phyloP scores from a whole-genome alignment of 2,797 vertebrate species.

The Sparidentex hasta region DNA sequence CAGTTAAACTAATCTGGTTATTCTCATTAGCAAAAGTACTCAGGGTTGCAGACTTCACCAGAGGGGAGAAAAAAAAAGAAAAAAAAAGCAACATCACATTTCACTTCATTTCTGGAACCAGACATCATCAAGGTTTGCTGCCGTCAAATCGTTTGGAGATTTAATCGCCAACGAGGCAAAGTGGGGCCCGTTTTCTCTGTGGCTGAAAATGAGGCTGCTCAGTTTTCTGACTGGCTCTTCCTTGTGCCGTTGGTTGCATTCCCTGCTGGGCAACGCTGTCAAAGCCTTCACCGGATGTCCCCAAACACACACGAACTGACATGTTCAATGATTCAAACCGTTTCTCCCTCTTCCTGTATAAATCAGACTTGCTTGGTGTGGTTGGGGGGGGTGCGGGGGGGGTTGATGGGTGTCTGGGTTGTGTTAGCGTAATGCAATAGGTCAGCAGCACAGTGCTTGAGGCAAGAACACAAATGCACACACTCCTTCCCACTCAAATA shows the following conservation, averaged over 20 bases:
- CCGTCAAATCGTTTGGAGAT: background rate
- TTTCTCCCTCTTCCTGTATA: background rate
- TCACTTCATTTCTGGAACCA: background rate
- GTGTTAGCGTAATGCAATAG: constrained; percentile 53
- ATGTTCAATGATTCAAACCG: constrained; percentile 19
- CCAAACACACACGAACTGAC: background rate
- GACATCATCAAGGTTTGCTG: background rate
- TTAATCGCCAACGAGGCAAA: background rate
- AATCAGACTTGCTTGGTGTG: background rate
- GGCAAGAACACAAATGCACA: constrained; percentile 20
- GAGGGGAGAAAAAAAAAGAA: too few species aligned
- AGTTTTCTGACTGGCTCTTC: constrained; percentile 25
- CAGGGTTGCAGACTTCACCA: constrained; percentile 15
- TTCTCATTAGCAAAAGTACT: constrained; percentile 36
- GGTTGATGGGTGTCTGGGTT: constrained; percentile 50
- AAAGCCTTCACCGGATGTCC: constrained; percentile 11
- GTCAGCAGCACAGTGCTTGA: constrained; percentile 49
- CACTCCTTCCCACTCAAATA: background rate
- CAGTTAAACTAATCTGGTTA: constrained; percentile 70
- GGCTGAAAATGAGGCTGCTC: background rate
- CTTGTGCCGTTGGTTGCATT: background rate
- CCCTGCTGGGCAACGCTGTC: constrained; percentile 19
- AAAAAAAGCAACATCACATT: background rate
- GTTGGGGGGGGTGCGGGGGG: too few species aligned
- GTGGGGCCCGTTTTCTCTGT: background rate